Percentiles rank a stretch among this genome's conserved stretches.
phyloP scores from a whole-genome alignment of 2,113 vertebrate genomes.

The Hystrix cristata region DNA sequence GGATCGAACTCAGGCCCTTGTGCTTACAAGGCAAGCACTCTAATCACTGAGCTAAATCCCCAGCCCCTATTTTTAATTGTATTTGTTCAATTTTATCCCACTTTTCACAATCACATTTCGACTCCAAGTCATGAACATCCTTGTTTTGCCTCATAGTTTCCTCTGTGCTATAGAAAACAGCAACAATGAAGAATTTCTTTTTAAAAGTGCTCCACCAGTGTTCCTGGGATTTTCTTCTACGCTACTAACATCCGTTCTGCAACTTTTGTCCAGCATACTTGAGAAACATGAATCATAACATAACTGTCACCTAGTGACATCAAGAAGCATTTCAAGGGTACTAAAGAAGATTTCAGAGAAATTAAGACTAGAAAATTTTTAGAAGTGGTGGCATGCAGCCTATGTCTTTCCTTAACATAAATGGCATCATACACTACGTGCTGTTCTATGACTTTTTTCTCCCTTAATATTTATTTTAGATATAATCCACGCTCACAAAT shows the following conservation, averaged over 20 bases:
- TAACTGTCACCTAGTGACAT: neutral
- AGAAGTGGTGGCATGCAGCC: neutral
- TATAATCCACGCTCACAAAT: neutral
- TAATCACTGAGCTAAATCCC: too few species aligned
- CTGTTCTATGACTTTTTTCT: neutral
- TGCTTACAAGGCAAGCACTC: too few species aligned
- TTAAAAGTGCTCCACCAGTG: neutral
- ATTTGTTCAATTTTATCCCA: slow-evolving; percentile 18
- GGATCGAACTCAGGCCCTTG: too few species aligned
- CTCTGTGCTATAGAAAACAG: neutral
- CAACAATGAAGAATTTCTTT: neutral
- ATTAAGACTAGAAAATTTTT: slow-evolving; percentile 50
- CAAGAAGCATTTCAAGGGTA: neutral
- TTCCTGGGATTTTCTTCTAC: neutral
- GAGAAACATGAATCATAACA: neutral
- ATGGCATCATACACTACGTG: neutral
- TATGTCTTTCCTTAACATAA: neutral
- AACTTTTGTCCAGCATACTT: neutral
- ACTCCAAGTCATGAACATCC: neutral
- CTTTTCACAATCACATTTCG: slow-evolving; percentile 44
- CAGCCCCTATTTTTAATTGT: slow-evolving; percentile 4
- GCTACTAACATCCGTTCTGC: neutral
- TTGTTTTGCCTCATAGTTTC: neutral
- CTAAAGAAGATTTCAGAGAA: neutral
- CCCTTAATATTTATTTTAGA: neutral